A percentile compares a stretch with the other conserved stretches of the same genome.
Evolutionary conservation across 2,797 vertebrate species (phyloP).

Genomic region (Premnoplex brunnescens): DNA sequence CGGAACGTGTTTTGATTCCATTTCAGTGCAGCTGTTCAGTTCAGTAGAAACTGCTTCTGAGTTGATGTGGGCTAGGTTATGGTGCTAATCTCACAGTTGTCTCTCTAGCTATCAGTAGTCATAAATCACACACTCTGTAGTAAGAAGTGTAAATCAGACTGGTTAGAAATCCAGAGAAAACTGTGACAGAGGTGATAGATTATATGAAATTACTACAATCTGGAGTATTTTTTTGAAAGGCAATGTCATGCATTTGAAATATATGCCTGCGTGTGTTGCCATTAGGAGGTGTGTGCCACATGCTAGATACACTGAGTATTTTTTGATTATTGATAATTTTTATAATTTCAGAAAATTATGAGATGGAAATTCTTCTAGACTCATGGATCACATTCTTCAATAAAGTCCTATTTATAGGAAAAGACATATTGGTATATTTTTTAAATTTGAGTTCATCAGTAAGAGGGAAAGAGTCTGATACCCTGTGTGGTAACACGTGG

Average conservation of each 20-base stretch:
- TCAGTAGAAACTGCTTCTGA: constrained; percentile 49
- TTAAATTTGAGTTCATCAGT: neutral
- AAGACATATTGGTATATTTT: neutral
- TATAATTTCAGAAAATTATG: neutral
- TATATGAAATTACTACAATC: constrained; percentile 65
- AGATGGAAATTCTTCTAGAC: neutral
- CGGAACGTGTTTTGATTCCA: constrained; percentile 29
- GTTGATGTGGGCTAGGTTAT: constrained; percentile 35
- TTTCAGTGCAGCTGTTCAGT: constrained; percentile 43
- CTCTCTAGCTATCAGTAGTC: constrained; percentile 35
- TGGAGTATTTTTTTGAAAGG: constrained; percentile 57
- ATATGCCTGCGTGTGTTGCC: constrained; percentile 1
- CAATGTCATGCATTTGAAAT: constrained; percentile 62
- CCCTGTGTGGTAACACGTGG: neutral
- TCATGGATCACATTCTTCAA: neutral
- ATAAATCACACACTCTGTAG: constrained; percentile 70
- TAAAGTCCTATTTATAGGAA: neutral
- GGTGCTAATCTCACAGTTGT: constrained; percentile 66
- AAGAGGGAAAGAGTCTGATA: neutral
- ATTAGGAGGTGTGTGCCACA: neutral
- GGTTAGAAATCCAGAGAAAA: constrained; percentile 72
- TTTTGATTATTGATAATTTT: constrained; percentile 1
- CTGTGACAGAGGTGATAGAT: constrained; percentile 62
- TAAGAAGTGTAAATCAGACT: constrained; percentile 62
- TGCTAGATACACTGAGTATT: neutral